Percentiles rank a stretch among this genome's conserved stretches.
phyloP scores from a whole-genome alignment of 2,797 vertebrate genomes.

The Fistularia tabacaria region DNA sequence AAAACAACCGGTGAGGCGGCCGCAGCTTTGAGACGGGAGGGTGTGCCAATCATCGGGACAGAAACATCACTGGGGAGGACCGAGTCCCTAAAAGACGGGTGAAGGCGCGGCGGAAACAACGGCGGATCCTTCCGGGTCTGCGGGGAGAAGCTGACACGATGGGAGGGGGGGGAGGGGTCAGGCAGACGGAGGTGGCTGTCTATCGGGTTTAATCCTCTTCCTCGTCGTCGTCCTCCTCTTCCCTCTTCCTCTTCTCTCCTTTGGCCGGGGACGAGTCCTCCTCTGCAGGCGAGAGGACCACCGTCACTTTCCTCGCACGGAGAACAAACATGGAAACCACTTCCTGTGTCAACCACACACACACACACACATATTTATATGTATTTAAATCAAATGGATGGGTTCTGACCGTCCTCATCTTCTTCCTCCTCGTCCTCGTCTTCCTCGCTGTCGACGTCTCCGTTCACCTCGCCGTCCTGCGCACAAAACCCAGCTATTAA shows the following conservation, averaged over 20 bases:
- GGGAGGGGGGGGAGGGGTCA: background rate
- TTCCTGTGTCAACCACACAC: no score
- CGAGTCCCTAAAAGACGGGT: no score
- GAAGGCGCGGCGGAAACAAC: no score
- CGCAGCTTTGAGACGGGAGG: no score
- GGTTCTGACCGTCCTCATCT: constrained; percentile 70
- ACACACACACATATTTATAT: no score
- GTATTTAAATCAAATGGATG: no score
- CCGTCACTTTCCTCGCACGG: background rate
- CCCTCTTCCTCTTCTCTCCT: constrained; percentile 91
- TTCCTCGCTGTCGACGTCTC: constrained; percentile 67
- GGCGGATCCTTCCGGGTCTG: no score
- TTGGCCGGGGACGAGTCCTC: constrained; percentile 79
- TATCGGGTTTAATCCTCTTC: constrained; percentile 64
- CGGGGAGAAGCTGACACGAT: constrained; percentile 18
- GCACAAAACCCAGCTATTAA: background rate
- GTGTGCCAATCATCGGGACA: no score
- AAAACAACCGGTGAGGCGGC: no score
- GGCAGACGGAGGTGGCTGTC: constrained; percentile 20
- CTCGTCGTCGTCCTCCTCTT: constrained; percentile 78
- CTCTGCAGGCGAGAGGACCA: constrained; percentile 52
- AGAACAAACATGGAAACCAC: no score
- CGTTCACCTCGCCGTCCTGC: constrained; percentile 79
- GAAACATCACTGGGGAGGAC: no score
- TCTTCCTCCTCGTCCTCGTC: constrained; percentile 85